phyloP scores from a whole-genome alignment of 1,140 invertebrate species.

The Brachionus sp. region DNA sequence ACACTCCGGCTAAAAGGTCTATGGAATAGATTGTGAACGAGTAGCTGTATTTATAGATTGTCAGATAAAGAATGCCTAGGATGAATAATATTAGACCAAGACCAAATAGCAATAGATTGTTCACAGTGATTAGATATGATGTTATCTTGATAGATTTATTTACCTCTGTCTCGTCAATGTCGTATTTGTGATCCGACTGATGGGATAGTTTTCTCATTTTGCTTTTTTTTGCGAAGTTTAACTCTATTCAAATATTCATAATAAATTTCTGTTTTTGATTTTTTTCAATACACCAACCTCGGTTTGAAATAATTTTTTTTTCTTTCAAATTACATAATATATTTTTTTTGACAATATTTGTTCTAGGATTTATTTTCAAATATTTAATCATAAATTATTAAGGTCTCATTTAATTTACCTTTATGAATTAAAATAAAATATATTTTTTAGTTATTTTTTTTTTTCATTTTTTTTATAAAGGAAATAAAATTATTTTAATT shows the following conservation, averaged over 20 bases:
- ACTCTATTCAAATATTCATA: background rate
- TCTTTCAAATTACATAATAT: background rate
- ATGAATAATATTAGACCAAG: constrained; percentile 18
- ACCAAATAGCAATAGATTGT: constrained; percentile 12
- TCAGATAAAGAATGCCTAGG: constrained; percentile 6
- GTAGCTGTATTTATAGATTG: constrained; percentile 19
- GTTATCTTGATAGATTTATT: background rate
- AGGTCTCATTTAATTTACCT: background rate
- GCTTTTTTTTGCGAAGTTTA: background rate
- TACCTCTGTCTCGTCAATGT: background rate
- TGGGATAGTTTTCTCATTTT: background rate
- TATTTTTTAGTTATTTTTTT: too few species aligned
- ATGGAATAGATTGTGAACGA: constrained; percentile 42
- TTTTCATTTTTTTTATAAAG: too few species aligned
- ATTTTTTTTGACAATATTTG: background rate
- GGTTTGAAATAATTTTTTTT: background rate
- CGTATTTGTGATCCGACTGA: background rate
- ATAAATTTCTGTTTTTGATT: background rate
- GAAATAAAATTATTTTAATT: too few species aligned
- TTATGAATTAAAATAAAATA: background rate
- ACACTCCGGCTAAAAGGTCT: constrained; percentile 10
- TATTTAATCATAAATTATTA: background rate
- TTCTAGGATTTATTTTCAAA: background rate
- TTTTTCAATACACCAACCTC: background rate
- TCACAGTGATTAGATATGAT: background rate